These are phyloP conservation scores for Nannoperca australis DNA, from an alignment of 2,797 vertebrate species.

Conservation along the genomic window DNA sequence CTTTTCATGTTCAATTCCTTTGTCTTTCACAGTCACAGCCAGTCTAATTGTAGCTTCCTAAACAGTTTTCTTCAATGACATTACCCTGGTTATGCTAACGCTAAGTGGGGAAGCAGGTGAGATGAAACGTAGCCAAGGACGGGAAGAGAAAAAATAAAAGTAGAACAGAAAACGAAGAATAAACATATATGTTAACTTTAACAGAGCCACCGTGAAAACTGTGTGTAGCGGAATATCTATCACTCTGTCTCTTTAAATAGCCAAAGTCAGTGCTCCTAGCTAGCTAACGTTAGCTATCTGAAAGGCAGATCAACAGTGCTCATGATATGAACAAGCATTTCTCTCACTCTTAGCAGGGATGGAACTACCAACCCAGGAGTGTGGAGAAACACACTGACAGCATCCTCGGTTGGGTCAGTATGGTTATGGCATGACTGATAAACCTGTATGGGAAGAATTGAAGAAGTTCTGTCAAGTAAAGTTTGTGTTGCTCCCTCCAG, in stretches of 20 bases:
- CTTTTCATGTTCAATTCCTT: fast-evolving
- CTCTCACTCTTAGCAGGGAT: constrained; percentile 80
- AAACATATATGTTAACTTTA: neutral
- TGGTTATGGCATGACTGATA: neutral
- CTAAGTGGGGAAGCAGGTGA: constrained; percentile 11
- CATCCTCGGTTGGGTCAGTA: constrained; percentile 92
- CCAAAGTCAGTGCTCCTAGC: neutral
- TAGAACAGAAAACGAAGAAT: neutral
- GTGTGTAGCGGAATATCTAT: fast-evolving
- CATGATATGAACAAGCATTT: neutral
- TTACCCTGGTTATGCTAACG: constrained; percentile 44
- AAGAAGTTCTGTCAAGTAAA: neutral
- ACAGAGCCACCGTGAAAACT: neutral
- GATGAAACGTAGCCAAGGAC: neutral
- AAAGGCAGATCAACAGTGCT: neutral
- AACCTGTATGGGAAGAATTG: neutral
- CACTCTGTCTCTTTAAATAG: neutral
- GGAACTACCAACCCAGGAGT: constrained; percentile 88
- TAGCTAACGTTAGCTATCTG: constrained; percentile 33
- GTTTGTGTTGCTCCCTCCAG: constrained; percentile 71
- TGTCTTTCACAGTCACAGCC: neutral
- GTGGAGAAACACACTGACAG: constrained; percentile 92
- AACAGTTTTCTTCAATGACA: neutral
- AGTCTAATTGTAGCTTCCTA: neutral
- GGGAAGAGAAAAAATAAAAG: neutral